Conservation (phyloP, 1,140 invertebrate genomes). For the fruit fly (Drosophila melanogaster) region DNA sequence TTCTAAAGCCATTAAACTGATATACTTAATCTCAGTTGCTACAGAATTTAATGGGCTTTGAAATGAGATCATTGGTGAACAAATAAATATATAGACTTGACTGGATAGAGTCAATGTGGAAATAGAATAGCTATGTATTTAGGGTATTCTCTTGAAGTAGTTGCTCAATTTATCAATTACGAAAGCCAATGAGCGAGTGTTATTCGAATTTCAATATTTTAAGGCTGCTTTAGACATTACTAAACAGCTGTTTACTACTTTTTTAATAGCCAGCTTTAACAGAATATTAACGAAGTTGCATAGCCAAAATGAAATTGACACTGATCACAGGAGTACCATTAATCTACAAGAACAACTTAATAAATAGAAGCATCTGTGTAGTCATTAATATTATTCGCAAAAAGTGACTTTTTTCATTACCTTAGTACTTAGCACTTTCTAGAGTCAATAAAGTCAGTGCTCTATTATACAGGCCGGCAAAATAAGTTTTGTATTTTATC, state of each 20-base stretch:
- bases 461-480: not conserved
- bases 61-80: not conserved
- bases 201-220: not conserved
- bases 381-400: not conserved
- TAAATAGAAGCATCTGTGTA: no score
- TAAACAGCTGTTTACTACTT: not conserved
- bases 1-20: not conserved
- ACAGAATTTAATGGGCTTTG: not conserved
- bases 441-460: not conserved
- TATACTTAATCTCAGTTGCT: not conserved
- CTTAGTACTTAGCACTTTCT: constrained; percentile 1
- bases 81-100: not conserved
- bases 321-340: not conserved
- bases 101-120: no score
- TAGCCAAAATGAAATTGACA: no score
- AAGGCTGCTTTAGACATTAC: not conserved
- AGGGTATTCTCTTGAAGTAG: not conserved
- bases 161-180: not conserved
- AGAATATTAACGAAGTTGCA: no score
- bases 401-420: not conserved
- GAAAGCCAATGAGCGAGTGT: not conserved
- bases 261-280: no score
- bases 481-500: no score
- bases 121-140: not conserved
- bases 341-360: not conserved